A percentile compares a stretch with the other conserved stretches of the same genome.
These are phyloP conservation scores for Plusia festucae DNA, from an alignment of 2,888 invertebrate genomes.

Conservation along the genomic window DNA sequence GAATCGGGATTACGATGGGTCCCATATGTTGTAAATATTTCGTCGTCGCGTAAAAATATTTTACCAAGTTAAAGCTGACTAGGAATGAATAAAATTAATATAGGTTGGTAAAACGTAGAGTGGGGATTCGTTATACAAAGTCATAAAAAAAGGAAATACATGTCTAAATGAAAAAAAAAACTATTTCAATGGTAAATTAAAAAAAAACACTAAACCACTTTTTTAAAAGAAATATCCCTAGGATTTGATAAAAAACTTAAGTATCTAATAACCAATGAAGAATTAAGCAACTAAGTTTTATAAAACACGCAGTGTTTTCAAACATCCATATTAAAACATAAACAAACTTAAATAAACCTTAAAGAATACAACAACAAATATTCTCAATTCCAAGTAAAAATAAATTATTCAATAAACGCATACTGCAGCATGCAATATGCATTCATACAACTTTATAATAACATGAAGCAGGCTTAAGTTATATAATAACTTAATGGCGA, in stretches of 20 bases:
- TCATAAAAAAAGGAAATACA: too few relatives aligned
- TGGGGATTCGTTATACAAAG: too few relatives aligned
- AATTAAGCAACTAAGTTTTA: slow-evolving; percentile 1
- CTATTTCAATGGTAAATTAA: too few relatives aligned
- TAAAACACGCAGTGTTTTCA: background rate
- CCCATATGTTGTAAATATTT: slow-evolving; percentile 60
- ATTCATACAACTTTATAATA: slow-evolving; percentile 33
- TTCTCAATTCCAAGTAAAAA: slow-evolving; percentile 40
- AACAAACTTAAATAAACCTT: background rate
- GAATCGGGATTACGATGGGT: slow-evolving; percentile 60
- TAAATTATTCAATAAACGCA: slow-evolving; percentile 45
- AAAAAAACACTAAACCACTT: too few relatives aligned
- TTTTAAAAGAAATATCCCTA: too few relatives aligned
- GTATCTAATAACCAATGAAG: too few relatives aligned
- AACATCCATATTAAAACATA: background rate
- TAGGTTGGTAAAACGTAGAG: background rate
- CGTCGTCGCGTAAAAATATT: slow-evolving; percentile 30
- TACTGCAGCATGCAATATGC: slow-evolving; percentile 36
- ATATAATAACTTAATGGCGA: slow-evolving; percentile 42
- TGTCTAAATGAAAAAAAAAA: too few relatives aligned
- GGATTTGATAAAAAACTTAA: too few relatives aligned
- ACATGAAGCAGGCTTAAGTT: slow-evolving; percentile 18
- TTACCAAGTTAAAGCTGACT: slow-evolving; percentile 25
- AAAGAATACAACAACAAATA: background rate
- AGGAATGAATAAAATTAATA: background rate